Evolutionary conservation across 2,888 invertebrate genomes (phyloP), one percentile per base, ranked within the genome.

Genomic region (Apodemia hepburni): DNA sequence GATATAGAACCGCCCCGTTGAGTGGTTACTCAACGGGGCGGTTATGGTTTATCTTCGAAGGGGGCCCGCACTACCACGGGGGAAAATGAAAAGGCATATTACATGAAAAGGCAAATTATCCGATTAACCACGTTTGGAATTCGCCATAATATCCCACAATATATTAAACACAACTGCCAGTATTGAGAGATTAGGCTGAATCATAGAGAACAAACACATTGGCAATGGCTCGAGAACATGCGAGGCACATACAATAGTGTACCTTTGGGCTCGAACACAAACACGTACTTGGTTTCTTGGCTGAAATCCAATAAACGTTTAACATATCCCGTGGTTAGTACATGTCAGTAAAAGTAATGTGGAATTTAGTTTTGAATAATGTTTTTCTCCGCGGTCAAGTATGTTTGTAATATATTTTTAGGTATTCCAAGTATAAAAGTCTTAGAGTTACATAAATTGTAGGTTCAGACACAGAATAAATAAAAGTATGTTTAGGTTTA

Each of bases 291-390:
- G 51, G 29, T 29, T 54, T 27, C 54, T 54, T 54, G 54, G 54
- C 54, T 12, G 54, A 15, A 15, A 54, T 54, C 54, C 54, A 54
- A 54, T 27, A 29, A 54, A 54, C 54, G 29, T 54, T 54, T 54
- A 27, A 29, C 54, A 54, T 29, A 54, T 29, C 54, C 54, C 22
- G 54, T 54, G 54, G 54, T 54, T 54, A 27, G 54, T 54, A 54
- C 54, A 54, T 54, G 54, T 27, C 54, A 54, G 54, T 54, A 54
- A 51, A 51, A 54, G 54, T 54, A 27, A 54, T 54, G 54, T 54
- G 27, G 27, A 54, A 54, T 12, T 54, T 54, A 29, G 54, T 27
- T 27, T 22, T 54, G 18, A 51, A 54, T 27, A 22, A 27, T 54
- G 27, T 51, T 51, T 22, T 12, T 22, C 12, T 54, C 9, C 22